Base-by-base conservation (phyloP, 2,113 vertebrate species). In the Lipophrys pholis region DNA sequence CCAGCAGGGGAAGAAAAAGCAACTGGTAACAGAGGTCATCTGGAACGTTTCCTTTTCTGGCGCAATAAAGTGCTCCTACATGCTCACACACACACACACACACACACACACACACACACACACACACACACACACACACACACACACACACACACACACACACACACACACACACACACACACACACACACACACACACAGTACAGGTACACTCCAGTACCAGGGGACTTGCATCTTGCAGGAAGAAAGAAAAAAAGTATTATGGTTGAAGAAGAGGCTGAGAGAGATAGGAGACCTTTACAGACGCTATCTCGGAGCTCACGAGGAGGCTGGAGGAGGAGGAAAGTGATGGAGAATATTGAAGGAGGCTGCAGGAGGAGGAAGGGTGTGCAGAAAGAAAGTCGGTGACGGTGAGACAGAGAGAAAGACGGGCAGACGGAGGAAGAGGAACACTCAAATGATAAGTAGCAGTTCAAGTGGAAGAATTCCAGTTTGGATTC, bases 401-500 rank as follows among this genome's bases (percentile, higher is more conserved):
- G 30, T 36, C 40, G 65, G 39, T 56, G 0, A 4, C 40, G 66
- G 5, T 53, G 2, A 14, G 36, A 51, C 5, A 38, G 46, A 2
- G n/a, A 62, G 55, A 78, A 30, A 59, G 64, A 48, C 21, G 39
- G 63, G 17, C 7, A 61, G 6, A 36, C 21, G 8, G 40, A 38
- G 59, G 45, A 11, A 62, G 49, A 58, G 62, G 39, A 85, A 73
- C 66, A 60, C 67, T 30, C 56, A 85, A 82, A 86, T 78, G 73
- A 69, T 80, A 82, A 69, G 69, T 50, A 81, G 62, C 62, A 72
- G 66, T 68, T 73, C 36, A 85, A 73, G 72, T 80, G 85, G 73
- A 85, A 82, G 66, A 73, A 80, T 80, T 90, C 73, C 82, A 86
- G 80, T 83, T 83, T 85, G 77, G 67, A 85, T 74, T 83, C 60